Percentiles rank a stretch among this genome's conserved stretches.
Evolutionary conservation across 2,113 vertebrate genomes (phyloP).

Genomic region (Fukomys damarensis): DNA sequence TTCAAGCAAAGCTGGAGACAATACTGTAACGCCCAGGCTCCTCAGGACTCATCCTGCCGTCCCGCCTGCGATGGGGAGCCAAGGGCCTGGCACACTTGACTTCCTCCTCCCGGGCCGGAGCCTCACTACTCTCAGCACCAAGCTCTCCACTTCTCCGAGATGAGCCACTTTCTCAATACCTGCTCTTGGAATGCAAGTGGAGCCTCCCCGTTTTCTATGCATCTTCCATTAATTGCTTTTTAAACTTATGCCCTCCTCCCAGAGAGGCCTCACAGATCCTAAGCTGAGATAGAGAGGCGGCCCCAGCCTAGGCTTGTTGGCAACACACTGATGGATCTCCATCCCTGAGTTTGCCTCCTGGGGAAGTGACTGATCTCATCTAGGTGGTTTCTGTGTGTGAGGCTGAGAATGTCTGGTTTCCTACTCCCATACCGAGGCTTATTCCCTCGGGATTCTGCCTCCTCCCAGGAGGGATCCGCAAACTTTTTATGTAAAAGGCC

Average conservation of each 20-base stretch:
- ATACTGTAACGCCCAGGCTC: neutral
- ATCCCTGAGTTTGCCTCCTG: neutral
- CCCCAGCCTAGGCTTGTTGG: neutral
- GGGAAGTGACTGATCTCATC: neutral
- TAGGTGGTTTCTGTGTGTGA: neutral
- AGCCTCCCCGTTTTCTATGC: neutral
- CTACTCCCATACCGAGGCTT: neutral
- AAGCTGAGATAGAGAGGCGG: neutral
- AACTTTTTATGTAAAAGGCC: neutral
- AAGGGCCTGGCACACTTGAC: neutral
- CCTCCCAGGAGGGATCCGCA: neutral
- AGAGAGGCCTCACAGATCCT: neutral
- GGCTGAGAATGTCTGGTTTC: neutral
- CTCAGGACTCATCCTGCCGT: neutral
- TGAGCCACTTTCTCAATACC: neutral
- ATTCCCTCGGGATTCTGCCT: neutral
- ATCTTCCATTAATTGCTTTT: neutral
- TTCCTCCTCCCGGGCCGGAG: neutral
- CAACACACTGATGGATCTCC: accelerated
- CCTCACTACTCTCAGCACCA: neutral
- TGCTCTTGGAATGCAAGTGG: neutral
- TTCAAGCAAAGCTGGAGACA: neutral
- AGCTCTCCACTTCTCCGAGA: neutral
- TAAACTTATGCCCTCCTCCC: neutral
- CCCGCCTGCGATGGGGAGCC: neutral